Evolutionary conservation across 2,113 vertebrate species (phyloP).

Genomic region (Penelope pileata): DNA sequence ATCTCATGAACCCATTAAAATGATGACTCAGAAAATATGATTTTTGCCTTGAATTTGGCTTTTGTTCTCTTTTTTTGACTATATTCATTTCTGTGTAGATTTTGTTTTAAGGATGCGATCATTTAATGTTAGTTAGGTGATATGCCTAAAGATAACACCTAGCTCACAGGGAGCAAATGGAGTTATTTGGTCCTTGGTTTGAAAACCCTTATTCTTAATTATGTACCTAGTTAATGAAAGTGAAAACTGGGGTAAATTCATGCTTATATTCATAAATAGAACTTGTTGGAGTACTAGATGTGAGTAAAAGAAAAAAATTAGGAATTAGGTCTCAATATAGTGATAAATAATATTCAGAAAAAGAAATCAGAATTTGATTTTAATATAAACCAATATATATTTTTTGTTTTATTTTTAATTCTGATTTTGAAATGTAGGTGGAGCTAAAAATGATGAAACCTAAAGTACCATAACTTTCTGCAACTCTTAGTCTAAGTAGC

Average conservation of each 20-base stretch:
- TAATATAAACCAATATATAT: rapidly evolving
- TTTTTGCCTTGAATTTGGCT: background rate
- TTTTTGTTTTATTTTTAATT: background rate
- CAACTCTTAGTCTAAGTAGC: background rate
- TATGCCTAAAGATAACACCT: background rate
- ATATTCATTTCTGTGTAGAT: rapidly evolving
- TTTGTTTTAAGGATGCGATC: background rate
- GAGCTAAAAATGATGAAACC: background rate
- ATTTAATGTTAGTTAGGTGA: background rate
- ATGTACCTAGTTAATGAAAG: background rate
- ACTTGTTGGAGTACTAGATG: background rate
- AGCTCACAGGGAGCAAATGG: background rate
- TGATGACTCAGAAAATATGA: background rate
- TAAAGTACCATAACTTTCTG: background rate
- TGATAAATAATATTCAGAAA: background rate
- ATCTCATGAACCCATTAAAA: background rate
- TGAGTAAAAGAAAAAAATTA: background rate
- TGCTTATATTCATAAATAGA: background rate
- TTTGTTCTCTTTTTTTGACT: background rate
- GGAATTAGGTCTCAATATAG: background rate
- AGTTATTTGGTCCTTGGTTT: background rate
- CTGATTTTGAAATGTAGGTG: rapidly evolving
- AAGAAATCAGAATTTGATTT: background rate
- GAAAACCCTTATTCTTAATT: background rate
- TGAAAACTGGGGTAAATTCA: background rate